A percentile compares a stretch with the other conserved stretches of the same genome.
Evolutionary conservation across 2,888 invertebrate genomes (phyloP).

Genomic region (Therioaphis trifolii): DNA sequence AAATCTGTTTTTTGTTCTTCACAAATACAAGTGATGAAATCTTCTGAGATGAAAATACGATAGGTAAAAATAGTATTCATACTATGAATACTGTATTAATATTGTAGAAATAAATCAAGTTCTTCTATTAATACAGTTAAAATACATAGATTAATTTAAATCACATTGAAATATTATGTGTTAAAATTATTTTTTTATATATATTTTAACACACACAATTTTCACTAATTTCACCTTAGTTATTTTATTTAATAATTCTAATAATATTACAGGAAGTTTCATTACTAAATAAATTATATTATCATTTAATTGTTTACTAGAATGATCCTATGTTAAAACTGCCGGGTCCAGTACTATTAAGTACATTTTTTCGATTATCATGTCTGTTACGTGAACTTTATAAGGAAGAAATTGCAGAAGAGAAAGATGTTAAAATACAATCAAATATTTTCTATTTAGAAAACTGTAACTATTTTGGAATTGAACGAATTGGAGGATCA

Average conservation of each 20-base stretch:
- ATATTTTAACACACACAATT: no score
- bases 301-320: constrained; percentile 1
- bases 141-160: no score
- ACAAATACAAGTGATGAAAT: no score
- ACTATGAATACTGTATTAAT: no score
- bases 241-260: neutral
- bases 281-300: neutral
- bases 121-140: no score
- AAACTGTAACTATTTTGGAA: constrained; percentile 34
- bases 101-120: no score
- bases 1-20: no score
- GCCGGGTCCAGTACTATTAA: constrained; percentile 39
- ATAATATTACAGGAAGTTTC: no score
- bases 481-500: constrained; percentile 37
- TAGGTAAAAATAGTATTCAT: no score
- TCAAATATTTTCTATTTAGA: constrained; percentile 51
- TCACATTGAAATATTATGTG: neutral
- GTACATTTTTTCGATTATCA: constrained; percentile 43
- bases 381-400: constrained; percentile 15
- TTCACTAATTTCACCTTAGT: neutral
- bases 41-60: no score
- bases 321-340: constrained; percentile 28
- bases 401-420: constrained; percentile 9
- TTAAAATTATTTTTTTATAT: neutral
- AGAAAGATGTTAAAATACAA: neutral